Percentiles rank a stretch among this genome's conserved stretches.
phyloP scores from a whole-genome alignment of 2,888 invertebrate genomes.

The Brassicogethes aeneus region DNA sequence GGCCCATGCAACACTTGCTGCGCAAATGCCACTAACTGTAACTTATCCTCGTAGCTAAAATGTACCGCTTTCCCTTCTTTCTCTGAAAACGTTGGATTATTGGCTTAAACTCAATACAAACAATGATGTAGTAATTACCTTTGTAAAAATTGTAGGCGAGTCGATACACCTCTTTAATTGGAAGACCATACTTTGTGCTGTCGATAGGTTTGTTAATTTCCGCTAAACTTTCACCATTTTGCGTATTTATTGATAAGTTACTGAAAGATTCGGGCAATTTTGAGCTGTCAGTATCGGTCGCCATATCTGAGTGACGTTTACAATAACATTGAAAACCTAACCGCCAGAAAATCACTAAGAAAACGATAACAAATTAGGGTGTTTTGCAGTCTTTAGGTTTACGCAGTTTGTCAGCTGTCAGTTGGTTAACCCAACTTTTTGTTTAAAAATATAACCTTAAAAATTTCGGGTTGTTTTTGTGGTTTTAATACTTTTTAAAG shows the following conservation, averaged over 20 bases:
- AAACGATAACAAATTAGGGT: background rate
- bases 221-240: conserved; percentile 13
- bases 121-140: conserved; percentile 53
- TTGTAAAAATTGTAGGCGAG: conserved; percentile 86
- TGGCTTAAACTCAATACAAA: conserved; percentile 1
- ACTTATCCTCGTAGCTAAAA: conserved; percentile 86
- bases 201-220: conserved; percentile 24
- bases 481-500: background rate
- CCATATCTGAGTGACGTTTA: conserved; percentile 22
- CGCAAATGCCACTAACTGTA: conserved; percentile 84
- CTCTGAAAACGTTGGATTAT: conserved; percentile 47
- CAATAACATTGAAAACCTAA: background rate
- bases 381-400: background rate
- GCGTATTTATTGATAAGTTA: conserved; percentile 24
- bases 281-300: conserved; percentile 29
- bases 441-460: background rate
- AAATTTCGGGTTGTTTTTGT: background rate
- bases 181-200: conserved; percentile 53
- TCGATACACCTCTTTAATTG: conserved; percentile 75
- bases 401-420: background rate
- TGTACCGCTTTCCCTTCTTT: conserved; percentile 97
- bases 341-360: background rate
- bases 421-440: conserved; percentile 7
- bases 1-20: conserved; percentile 87
- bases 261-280: conserved; percentile 31